Percentiles rank a stretch among this genome's conserved stretches.
Conservation (phyloP, 2,888 invertebrate genomes). For the Resseliella maxima region DNA sequence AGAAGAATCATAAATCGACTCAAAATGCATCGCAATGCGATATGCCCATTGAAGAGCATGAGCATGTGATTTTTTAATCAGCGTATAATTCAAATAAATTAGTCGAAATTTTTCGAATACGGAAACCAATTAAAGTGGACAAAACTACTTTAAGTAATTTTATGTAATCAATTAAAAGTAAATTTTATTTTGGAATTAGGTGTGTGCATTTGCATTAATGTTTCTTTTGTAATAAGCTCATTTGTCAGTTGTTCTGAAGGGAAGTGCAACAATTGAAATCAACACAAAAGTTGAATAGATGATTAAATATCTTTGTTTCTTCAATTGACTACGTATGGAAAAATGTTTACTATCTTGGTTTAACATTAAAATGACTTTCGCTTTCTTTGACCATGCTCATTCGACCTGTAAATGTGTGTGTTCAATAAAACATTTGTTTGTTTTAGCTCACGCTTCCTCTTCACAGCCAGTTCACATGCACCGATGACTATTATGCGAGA, state of each 20-base stretch:
- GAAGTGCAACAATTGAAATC: not conserved
- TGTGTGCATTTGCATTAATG: not conserved
- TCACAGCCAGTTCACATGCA: not conserved
- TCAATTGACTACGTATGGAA: not conserved
- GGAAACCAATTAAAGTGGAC: not conserved
- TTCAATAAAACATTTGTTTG: not conserved
- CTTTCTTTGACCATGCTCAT: conserved; percentile 23
- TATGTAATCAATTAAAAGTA: not conserved
- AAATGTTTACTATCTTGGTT: not conserved
- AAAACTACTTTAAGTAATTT: not conserved
- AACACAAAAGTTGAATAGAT: not conserved
- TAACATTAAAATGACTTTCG: conserved; percentile 10
- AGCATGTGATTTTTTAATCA: not conserved
- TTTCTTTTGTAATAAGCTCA: not conserved
- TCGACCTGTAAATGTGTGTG: not conserved
- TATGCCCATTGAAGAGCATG: not conserved
- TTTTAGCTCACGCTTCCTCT: not conserved
- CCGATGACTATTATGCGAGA: not conserved
- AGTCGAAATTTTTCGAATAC: too few relatives aligned
- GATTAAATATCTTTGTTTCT: not conserved
- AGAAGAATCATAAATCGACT: not conserved
- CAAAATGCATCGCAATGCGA: not conserved
- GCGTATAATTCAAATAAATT: not conserved
- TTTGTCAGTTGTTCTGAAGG: not conserved
- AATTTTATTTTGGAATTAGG: not conserved